Evolutionary conservation across 2,797 vertebrate species (phyloP), one percentile per base, ranked within the genome.

Genomic region (Spinibarbus caldwelli): DNA sequence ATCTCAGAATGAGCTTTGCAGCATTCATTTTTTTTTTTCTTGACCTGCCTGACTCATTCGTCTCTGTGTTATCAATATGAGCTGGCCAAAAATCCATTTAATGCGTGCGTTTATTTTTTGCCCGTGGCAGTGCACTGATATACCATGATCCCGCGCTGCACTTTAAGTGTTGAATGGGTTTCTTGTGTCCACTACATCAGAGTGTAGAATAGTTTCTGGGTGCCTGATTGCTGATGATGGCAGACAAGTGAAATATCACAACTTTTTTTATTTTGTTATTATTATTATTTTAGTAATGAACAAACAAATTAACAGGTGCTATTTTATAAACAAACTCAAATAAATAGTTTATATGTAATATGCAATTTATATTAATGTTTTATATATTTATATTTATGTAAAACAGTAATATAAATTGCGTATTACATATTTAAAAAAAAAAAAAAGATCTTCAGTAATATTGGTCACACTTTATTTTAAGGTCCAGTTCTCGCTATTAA

Each of bases 1-100:
- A 82, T 78, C 78, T 68, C 66, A 81, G 49, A 75, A 47, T 62
- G 31, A 75, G 73, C 77, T 71, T 84, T 68, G 78, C 34, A 72
- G 72, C 34, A 43, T 72, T 12, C 17, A 4, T 23, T 29, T 71
- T 71, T 29, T 71, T 71, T 76, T 67, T 72, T 67, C 70, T 31
- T 59, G 31, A 31, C 14, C 72, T 79, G 78, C 14, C 64, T n/a
- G 9, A 85, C 54, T 36, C 41, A 72, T 85, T 71, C 29, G 21
- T 72, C 76, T 81, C 15, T 29, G 57, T 82, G 62, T 67, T 76
- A 34, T 72, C 57, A 75, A 83, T 79, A 38, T 43, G 17, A 57
- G 17, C 6, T 78, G 34, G 15, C 17, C 10, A 72, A 76, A 66
- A 85, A 80, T 71, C 26, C 5, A 78, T 78, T 57, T 67, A 84